Conservation (phyloP, 1,140 invertebrate genomes). For the Lethrus apterus region DNA sequence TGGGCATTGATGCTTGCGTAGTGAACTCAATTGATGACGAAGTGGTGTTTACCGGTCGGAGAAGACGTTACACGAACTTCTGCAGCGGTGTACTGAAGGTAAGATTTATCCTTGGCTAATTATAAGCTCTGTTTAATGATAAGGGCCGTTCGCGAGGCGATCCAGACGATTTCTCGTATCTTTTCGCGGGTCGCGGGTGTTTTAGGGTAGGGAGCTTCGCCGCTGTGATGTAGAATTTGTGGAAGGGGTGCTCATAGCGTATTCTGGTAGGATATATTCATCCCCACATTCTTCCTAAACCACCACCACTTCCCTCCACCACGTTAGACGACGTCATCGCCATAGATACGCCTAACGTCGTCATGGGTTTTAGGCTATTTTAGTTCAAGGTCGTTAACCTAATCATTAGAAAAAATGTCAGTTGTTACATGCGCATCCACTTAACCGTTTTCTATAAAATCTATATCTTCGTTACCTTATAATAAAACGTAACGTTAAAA, state of each 20-base stretch:
- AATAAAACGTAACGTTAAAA: not conserved
- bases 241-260: conserved; percentile 41
- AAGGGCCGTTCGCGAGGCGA: conserved; percentile 20
- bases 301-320: conserved; percentile 41
- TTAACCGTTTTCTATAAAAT: no score
- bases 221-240: conserved; percentile 41
- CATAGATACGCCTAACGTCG: conserved; percentile 29
- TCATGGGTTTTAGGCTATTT: conserved; percentile 15
- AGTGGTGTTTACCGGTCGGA: conserved; percentile 17
- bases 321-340: conserved; percentile 37
- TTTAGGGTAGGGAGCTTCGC: conserved; percentile 43
- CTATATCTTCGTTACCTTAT: conserved; percentile 9
- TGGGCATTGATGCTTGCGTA: conserved; percentile 27
- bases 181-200: conserved; percentile 39
- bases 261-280: conserved; percentile 41
- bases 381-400: conserved; percentile 33
- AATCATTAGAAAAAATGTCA: no score
- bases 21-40: conserved; percentile 28
- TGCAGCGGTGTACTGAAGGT: conserved; percentile 12
- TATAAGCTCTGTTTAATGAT: conserved; percentile 12
- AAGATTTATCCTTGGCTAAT: conserved; percentile 12
- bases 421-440: no score
- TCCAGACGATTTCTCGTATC: conserved; percentile 34
- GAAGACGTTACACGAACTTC: conserved; percentile 15
- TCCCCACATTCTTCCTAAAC: conserved; percentile 42